Percentiles rank a stretch among this genome's conserved stretches.
Conservation (phyloP, 1,140 invertebrate species). For the Caenorhabditis remanei region DNA sequence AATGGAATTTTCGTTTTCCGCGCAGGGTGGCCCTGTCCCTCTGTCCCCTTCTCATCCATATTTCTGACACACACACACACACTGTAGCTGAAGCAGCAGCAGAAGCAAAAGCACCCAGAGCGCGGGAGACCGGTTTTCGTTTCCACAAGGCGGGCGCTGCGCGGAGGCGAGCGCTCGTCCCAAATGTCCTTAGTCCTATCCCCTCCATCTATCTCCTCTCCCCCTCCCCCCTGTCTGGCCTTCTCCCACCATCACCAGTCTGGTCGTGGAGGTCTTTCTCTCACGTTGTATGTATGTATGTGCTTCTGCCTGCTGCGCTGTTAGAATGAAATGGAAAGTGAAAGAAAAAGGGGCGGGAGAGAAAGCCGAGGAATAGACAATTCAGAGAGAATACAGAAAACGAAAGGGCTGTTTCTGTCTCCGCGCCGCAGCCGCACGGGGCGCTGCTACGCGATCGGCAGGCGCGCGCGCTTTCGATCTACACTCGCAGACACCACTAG, state of each 20-base stretch:
- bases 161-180: conserved; percentile 42
- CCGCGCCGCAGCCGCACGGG: conserved; percentile 35
- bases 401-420: conserved; percentile 2
- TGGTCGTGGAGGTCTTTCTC: neutral
- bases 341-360: neutral
- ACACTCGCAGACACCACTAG: too few species aligned
- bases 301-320: neutral
- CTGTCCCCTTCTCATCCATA: neutral
- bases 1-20: neutral
- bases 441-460: conserved; percentile 39
- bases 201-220: neutral
- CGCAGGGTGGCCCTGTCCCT: conserved; percentile 28
- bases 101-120: conserved; percentile 23
- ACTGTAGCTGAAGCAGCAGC: conserved; percentile 2
- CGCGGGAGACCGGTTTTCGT: conserved; percentile 40
- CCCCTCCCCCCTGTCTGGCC: conserved; percentile 21
- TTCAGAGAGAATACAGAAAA: conserved; percentile 18
- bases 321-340: conserved; percentile 50
- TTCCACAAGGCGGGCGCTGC: conserved; percentile 29
- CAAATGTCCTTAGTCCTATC: conserved; percentile 40
- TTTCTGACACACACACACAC: conserved; percentile 18
- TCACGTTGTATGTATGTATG: conserved; percentile 32
- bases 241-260: conserved; percentile 29
- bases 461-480: conserved; percentile 37
- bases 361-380: neutral